Conservation (phyloP, 35 echinoderm and acorn worm genomes). For the Hemicentrotus pulcherrimus region DNA sequence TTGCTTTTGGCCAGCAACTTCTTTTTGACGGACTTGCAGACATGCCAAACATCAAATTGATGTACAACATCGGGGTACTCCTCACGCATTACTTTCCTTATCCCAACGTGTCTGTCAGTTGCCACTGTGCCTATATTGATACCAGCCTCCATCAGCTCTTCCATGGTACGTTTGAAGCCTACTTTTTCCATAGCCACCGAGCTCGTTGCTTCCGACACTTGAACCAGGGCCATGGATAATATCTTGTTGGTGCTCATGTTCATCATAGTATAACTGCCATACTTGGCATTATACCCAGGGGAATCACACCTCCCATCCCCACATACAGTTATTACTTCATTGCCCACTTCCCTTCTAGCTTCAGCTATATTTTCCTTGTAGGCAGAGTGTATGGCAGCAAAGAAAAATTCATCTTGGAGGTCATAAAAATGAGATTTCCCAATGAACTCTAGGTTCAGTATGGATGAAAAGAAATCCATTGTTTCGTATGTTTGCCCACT, state of each 20-base stretch:
- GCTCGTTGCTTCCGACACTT: constrained; percentile 61
- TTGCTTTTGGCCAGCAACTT: constrained; percentile 28
- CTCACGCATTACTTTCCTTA: constrained; percentile 38
- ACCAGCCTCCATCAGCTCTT: neutral
- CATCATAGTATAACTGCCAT: constrained; percentile 69
- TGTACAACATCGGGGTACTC: constrained; percentile 55
- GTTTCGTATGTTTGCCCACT: neutral
- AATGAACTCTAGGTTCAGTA: neutral
- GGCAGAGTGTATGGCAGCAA: neutral
- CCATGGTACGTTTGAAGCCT: constrained; percentile 32
- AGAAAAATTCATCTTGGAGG: neutral
- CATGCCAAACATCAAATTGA: constrained; percentile 63
- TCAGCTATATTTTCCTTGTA: neutral
- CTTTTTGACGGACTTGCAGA: constrained; percentile 53
- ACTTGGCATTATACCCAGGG: constrained; percentile 6
- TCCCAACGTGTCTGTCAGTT: constrained; percentile 65
- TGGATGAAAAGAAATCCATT: neutral
- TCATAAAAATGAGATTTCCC: neutral
- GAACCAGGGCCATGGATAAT: constrained; percentile 51
- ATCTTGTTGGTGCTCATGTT: constrained; percentile 47
- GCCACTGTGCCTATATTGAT: constrained; percentile 26
- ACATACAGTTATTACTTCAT: too few species aligned
- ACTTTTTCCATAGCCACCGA: constrained; percentile 65
- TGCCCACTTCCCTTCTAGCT: too few species aligned
- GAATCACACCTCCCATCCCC: too few species aligned